phyloP scores from a whole-genome alignment of 1,140 invertebrate species.

The Hyles euphorbiae region DNA sequence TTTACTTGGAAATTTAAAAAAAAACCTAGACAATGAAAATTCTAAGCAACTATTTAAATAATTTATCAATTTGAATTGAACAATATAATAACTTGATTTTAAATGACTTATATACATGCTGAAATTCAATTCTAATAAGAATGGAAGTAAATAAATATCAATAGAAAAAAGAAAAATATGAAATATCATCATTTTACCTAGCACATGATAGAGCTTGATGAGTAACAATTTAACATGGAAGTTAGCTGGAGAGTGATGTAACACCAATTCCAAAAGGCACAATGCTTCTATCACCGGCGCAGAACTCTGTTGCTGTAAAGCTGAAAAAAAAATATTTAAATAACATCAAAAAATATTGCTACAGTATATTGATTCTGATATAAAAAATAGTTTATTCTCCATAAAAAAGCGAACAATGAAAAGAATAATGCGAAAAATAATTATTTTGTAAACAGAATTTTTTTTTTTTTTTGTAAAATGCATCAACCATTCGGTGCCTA shows the following conservation, averaged over 20 bases:
- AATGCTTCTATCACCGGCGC: slow-evolving; percentile 80
- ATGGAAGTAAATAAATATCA: background rate
- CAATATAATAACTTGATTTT: too few species aligned
- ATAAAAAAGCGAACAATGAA: background rate
- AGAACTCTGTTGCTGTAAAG: slow-evolving; percentile 41
- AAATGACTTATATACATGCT: too few species aligned
- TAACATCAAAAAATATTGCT: background rate
- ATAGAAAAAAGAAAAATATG: background rate
- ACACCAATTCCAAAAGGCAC: slow-evolving; percentile 81
- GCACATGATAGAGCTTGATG: slow-evolving; percentile 82
- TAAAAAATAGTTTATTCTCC: background rate
- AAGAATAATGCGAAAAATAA: background rate
- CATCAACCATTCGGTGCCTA: too few species aligned
- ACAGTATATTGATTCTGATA: background rate
- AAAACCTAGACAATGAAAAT: too few species aligned
- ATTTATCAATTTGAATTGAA: too few species aligned
- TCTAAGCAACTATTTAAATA: too few species aligned
- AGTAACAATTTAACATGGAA: slow-evolving; percentile 86
- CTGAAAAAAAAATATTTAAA: slow-evolving; percentile 25
- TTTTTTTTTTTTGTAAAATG: too few species aligned
- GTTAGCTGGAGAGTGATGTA: slow-evolving; percentile 84
- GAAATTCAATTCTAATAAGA: too few species aligned
- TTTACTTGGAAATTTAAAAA: too few species aligned
- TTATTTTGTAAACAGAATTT: too few species aligned
- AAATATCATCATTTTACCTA: slow-evolving; percentile 73